Evolutionary conservation across 2,797 vertebrate species (phyloP).

Genomic region (Xenentodon cancila): DNA sequence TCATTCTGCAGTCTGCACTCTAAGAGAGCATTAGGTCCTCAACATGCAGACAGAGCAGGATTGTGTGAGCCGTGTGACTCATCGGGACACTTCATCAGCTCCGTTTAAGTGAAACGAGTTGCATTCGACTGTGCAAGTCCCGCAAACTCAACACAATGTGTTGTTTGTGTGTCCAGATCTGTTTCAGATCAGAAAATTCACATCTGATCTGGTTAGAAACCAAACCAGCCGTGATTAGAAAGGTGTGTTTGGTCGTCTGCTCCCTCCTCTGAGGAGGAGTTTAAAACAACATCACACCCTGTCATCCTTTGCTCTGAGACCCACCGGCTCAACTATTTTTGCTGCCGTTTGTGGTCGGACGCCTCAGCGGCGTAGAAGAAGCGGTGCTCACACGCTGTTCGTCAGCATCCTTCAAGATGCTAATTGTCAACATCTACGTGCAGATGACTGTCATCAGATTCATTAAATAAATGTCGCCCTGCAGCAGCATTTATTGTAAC

Average conservation of each 20-base stretch:
- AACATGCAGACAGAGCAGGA: conserved; percentile 24
- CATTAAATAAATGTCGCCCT: too few species aligned
- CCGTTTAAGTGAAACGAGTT: conserved; percentile 25
- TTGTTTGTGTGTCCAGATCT: neutral
- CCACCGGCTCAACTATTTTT: neutral
- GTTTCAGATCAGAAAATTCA: too few species aligned
- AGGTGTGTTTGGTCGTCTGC: too few species aligned
- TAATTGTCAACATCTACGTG: neutral
- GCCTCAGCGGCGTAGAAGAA: neutral
- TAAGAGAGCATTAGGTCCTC: conserved; percentile 26
- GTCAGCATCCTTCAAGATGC: conserved; percentile 4
- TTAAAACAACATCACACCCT: too few species aligned
- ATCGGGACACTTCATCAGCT: conserved; percentile 52
- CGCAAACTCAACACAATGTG: conserved; percentile 17
- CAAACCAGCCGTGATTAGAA: too few species aligned
- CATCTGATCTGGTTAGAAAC: too few species aligned
- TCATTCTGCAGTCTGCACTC: conserved; percentile 27
- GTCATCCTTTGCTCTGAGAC: too few species aligned
- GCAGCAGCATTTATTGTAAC: too few species aligned
- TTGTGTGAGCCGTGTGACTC: conserved; percentile 52
- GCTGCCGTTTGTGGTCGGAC: neutral
- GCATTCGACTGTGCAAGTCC: conserved; percentile 12
- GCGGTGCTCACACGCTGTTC: neutral
- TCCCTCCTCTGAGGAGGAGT: too few species aligned
- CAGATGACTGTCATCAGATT: neutral